These are phyloP conservation scores for Serilophus lunatus DNA, from an alignment of 2,113 vertebrate species.

Conservation along the genomic window DNA sequence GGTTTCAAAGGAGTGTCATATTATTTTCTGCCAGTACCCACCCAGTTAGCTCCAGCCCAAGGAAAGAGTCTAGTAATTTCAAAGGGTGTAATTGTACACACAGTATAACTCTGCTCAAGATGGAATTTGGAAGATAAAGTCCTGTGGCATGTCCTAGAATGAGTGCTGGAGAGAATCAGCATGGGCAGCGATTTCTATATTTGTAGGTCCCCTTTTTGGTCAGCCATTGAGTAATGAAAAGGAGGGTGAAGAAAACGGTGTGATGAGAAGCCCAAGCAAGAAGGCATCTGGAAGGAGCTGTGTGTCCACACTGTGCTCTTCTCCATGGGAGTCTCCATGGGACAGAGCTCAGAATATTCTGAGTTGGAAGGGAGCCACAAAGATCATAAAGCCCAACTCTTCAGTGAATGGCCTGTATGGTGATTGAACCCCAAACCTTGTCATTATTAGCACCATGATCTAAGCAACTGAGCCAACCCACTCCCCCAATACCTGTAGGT, in stretches of 20 bases:
- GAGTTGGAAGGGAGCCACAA: background rate
- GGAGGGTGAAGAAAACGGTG: accelerated
- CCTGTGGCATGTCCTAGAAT: background rate
- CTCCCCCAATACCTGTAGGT: background rate
- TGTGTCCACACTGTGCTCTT: background rate
- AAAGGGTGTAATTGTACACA: background rate
- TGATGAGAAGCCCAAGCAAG: background rate
- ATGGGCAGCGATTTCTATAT: background rate
- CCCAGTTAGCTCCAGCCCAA: background rate
- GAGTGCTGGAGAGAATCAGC: background rate
- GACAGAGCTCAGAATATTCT: background rate
- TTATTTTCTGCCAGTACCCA: background rate
- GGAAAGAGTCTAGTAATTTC: background rate
- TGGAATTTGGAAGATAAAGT: background rate
- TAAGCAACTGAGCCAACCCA: background rate
- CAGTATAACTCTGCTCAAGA: background rate
- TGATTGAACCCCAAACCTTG: background rate
- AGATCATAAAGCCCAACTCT: background rate
- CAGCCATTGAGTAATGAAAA: background rate
- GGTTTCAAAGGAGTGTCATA: background rate
- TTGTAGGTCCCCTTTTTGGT: background rate
- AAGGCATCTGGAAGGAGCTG: background rate
- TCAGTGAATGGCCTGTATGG: background rate
- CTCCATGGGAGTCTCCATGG: background rate
- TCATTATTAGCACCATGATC: background rate